Base-by-base conservation (phyloP, 2,888 invertebrate genomes). In the Aphodius sticticus region DNA sequence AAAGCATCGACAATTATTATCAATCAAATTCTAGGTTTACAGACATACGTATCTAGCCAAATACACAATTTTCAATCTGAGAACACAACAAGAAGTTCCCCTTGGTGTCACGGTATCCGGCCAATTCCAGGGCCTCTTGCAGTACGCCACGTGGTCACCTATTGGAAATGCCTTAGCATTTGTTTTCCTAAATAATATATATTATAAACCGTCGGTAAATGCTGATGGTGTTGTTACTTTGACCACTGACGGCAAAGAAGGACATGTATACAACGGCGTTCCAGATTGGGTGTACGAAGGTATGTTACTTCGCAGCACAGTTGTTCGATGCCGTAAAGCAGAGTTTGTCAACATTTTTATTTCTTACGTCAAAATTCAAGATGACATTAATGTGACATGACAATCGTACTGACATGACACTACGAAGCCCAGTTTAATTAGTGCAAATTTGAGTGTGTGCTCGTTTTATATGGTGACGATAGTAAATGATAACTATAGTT, bases 281-380 rank as follows among this genome's bases (percentile, higher is more conserved):
- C 96, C 97, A 38, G 98, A 98, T 89, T 98, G 98, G 98, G 95
- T 98, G 0, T 98, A 98, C 89, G 97, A 98, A 92, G 96, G 96
- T 96, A 86, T 85, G 88, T 26, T 87, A 38, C 12, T 69, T 5
- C n/a, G 36, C 7, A 6, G 36, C 6, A 75, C 26, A 74, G n/a
- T 74, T 1, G 16, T 77, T 26, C 26, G 26, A 26, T 26, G 26
- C 26, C 26, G 26, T 26, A 26, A 26, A 26, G 26, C 26, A 26
- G 26, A 1, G 26, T 26, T 26, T 26, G 2, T 26, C 26, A 26
- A 26, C 26, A n/a, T n/a, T n/a, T n/a, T n/a, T n/a, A n/a, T n/a
- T n/a, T n/a, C n/a, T n/a, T n/a, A n/a, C n/a, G n/a, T n/a, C n/a
- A n/a, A n/a, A n/a, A n/a, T n/a, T n/a, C n/a, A n/a, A n/a, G n/a